phyloP scores from a whole-genome alignment of 1,140 invertebrate genomes.

The Magallana ariakensis region DNA sequence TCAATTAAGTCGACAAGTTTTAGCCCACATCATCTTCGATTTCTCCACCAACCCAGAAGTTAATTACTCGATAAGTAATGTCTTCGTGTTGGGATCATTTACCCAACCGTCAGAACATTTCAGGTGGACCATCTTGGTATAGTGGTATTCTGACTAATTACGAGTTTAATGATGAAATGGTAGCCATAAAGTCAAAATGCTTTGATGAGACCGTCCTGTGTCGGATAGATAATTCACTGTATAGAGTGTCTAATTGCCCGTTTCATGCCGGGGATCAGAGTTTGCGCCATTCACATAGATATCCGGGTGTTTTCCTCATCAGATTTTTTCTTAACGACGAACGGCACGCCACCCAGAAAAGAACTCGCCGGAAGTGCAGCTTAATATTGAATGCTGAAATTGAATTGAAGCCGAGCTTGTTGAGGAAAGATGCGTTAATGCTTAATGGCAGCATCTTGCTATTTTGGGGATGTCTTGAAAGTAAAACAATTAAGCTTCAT shows the following conservation, averaged over 20 bases:
- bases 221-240: slow-evolving; percentile 36
- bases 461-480: slow-evolving; percentile 20
- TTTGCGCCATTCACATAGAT: slow-evolving; percentile 13
- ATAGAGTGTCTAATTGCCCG: slow-evolving; percentile 33
- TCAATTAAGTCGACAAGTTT: neutral
- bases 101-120: neutral
- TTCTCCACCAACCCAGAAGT: neutral
- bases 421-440: slow-evolving; percentile 7
- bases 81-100: slow-evolving; percentile 31
- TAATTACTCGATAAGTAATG: slow-evolving; percentile 11
- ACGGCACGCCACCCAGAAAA: slow-evolving; percentile 5
- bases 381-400: slow-evolving; percentile 33
- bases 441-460: slow-evolving; percentile 6
- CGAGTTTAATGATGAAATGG: slow-evolving; percentile 25
- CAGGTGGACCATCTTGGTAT: slow-evolving; percentile 25
- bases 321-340: slow-evolving; percentile 10
- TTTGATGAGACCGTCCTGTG: slow-evolving; percentile 30
- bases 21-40: slow-evolving; percentile 20
- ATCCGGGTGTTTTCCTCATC: slow-evolving; percentile 29
- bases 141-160: slow-evolving; percentile 25
- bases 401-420: slow-evolving; percentile 30
- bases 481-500: slow-evolving; percentile 21
- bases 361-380: slow-evolving; percentile 13
- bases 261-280: slow-evolving; percentile 32
- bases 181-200: slow-evolving; percentile 33